Percentiles rank a stretch among this genome's conserved stretches.
Evolutionary conservation across 2,797 vertebrate genomes (phyloP).

Genomic region (Crenichthys baileyi): DNA sequence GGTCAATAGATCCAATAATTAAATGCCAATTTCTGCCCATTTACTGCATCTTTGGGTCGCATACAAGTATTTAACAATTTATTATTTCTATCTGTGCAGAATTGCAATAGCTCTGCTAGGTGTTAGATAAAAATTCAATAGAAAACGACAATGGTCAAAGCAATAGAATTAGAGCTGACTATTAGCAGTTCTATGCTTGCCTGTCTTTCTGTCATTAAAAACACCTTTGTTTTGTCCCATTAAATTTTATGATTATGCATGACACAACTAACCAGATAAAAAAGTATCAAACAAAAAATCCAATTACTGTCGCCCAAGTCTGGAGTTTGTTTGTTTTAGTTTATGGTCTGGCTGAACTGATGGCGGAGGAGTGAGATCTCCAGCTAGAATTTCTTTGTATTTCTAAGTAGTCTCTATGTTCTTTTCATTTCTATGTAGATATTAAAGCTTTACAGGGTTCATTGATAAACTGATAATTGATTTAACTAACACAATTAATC

Average conservation of each 20-base stretch:
- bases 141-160: conserved; percentile 64
- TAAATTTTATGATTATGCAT: conserved; percentile 78
- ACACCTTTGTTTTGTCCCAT: conserved; percentile 73
- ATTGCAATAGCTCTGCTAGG: conserved; percentile 52
- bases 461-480: background rate
- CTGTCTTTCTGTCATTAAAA: conserved; percentile 64
- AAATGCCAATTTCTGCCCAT: conserved; percentile 57
- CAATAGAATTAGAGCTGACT: conserved; percentile 64
- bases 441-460: background rate
- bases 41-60: conserved; percentile 40
- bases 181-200: conserved; percentile 50
- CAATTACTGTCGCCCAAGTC: conserved; percentile 64
- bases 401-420: conserved; percentile 6
- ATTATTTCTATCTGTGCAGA: conserved; percentile 55
- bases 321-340: conserved; percentile 70
- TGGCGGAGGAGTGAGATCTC: conserved; percentile 50
- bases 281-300: conserved; percentile 66
- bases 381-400: conserved; percentile 51
- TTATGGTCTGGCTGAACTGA: conserved; percentile 54
- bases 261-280: conserved; percentile 68
- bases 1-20: conserved; percentile 69
- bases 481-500: background rate
- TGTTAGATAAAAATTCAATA: conserved; percentile 76
- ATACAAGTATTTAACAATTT: conserved; percentile 62
- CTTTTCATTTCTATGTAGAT: background rate